A percentile compares a stretch with the other conserved stretches of the same genome.
phyloP scores from a whole-genome alignment of 2,888 invertebrate species.

The Drosophila infuscata region DNA sequence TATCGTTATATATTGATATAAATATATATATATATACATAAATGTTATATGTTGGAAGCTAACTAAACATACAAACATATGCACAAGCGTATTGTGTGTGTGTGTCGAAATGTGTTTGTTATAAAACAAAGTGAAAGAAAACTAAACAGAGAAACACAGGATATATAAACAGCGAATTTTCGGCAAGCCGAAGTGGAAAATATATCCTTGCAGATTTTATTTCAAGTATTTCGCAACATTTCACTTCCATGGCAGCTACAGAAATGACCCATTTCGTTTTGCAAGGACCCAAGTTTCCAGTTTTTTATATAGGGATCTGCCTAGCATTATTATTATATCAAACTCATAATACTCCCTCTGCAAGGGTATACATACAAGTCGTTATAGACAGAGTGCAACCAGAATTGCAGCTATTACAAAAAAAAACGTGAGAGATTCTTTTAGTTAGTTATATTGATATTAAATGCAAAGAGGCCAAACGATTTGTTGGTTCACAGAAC shows the following conservation, averaged over 20 bases:
- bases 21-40: slow-evolving; percentile 31
- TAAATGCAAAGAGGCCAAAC: slow-evolving; percentile 57
- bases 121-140: slow-evolving; percentile 62
- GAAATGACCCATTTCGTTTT: neutral
- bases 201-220: slow-evolving; percentile 39
- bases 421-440: slow-evolving; percentile 39
- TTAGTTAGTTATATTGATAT: slow-evolving; percentile 36
- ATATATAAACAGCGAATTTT: slow-evolving; percentile 9
- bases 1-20: slow-evolving; percentile 46
- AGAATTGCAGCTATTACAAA: slow-evolving; percentile 43
- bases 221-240: neutral
- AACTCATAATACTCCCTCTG: slow-evolving; percentile 14
- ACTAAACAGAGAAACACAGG: slow-evolving; percentile 15
- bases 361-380: slow-evolving; percentile 31
- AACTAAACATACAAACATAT: slow-evolving; percentile 14
- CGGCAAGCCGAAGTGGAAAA: slow-evolving; percentile 34
- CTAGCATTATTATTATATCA: slow-evolving; percentile 1
- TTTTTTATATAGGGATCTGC: neutral
- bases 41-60: slow-evolving; percentile 7
- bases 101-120: slow-evolving; percentile 60
- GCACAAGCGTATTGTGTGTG: slow-evolving; percentile 33
- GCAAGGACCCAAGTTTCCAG: neutral
- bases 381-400: slow-evolving; percentile 13
- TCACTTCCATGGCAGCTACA: slow-evolving; percentile 30
- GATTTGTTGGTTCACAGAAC: slow-evolving; percentile 76